phyloP scores from a whole-genome alignment of 1,140 invertebrate species.

The Drosophila suzukii region DNA sequence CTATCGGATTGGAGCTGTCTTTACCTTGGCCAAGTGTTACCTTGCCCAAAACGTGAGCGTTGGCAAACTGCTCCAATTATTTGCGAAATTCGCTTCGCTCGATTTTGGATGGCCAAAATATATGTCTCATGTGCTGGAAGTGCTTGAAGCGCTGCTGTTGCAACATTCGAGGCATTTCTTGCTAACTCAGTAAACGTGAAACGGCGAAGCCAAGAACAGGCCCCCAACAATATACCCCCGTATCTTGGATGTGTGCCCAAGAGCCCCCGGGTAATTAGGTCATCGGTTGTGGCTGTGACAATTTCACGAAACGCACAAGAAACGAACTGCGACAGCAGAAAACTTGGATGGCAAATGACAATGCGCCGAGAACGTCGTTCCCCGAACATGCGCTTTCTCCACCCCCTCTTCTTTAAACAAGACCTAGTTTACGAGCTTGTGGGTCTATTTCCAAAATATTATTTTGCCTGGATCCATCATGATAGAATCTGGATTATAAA shows the following conservation, averaged over 20 bases:
- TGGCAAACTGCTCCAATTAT: constrained; percentile 76
- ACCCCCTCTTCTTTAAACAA: background rate
- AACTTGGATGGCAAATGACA: constrained; percentile 9
- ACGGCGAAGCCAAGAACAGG: constrained; percentile 20
- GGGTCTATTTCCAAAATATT: too few species aligned
- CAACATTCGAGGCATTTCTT: constrained; percentile 74
- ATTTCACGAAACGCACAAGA: constrained; percentile 51
- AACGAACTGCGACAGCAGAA: constrained; percentile 67
- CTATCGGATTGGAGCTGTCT: constrained; percentile 10
- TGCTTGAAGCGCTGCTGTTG: constrained; percentile 49
- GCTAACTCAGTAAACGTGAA: constrained; percentile 71
- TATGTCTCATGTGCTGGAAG: constrained; percentile 11
- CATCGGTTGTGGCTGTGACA: constrained; percentile 56
- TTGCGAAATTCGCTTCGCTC: constrained; percentile 47
- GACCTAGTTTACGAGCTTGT: background rate
- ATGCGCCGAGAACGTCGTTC: constrained; percentile 1
- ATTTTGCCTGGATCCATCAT: background rate
- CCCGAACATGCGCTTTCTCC: background rate
- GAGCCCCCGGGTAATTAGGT: constrained; percentile 52
- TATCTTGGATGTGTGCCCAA: constrained; percentile 12
- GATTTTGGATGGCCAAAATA: constrained; percentile 10
- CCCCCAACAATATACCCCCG: constrained; percentile 29
- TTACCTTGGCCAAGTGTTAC: constrained; percentile 57
- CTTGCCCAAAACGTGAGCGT: constrained; percentile 62
- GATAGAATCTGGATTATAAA: background rate